phyloP scores from a whole-genome alignment of 1,140 invertebrate genomes.

The Sinella curviseta region DNA sequence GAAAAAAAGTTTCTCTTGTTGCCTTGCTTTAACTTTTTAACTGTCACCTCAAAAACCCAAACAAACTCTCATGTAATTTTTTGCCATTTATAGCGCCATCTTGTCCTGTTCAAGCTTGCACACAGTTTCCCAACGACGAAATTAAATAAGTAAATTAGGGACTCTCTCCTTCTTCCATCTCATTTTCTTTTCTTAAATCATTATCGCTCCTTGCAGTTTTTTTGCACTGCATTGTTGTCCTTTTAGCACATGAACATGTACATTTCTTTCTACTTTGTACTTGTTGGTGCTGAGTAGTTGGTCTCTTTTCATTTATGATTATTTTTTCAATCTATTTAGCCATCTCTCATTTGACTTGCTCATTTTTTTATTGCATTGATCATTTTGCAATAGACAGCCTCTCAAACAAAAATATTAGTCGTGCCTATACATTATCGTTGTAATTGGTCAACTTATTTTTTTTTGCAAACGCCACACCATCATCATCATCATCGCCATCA shows the following conservation, averaged over 20 bases:
- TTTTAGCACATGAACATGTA: too few relatives aligned
- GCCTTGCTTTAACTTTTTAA: too few relatives aligned
- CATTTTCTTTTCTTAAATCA: neutral
- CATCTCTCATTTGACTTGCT: neutral
- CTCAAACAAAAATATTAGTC: neutral
- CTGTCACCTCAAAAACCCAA: neutral
- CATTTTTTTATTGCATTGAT: neutral
- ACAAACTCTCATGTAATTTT: too few relatives aligned
- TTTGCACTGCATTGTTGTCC: too few relatives aligned
- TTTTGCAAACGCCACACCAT: neutral
- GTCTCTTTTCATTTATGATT: neutral
- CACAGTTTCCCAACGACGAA: neutral
- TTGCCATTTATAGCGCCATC: neutral
- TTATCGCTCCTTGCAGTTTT: neutral
- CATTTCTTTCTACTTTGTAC: too few relatives aligned
- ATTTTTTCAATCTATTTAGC: neutral
- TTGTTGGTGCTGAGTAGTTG: too few relatives aligned
- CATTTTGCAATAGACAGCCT: neutral
- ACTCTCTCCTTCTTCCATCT: neutral
- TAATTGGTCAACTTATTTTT: neutral
- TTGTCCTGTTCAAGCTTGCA: neutral
- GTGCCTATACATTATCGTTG: too few relatives aligned
- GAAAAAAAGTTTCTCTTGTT: neutral
- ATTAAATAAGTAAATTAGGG: neutral
- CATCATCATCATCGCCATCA: neutral